Percentiles rank a stretch among this genome's conserved stretches.
phyloP scores from a whole-genome alignment of 2,797 vertebrate species.

The Rallus crepitans region DNA sequence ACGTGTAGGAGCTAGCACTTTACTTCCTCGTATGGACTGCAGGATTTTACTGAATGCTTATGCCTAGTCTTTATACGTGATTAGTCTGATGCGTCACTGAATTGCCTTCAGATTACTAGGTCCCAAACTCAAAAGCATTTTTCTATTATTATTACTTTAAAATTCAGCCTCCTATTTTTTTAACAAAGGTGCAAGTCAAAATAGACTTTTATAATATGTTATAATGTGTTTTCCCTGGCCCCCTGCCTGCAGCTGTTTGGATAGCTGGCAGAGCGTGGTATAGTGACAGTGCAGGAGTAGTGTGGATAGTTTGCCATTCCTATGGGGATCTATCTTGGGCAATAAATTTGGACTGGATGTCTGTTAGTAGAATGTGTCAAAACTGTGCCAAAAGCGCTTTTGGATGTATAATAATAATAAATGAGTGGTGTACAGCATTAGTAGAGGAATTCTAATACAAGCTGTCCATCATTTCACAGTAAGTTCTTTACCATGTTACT shows the following conservation, averaged over 20 bases:
- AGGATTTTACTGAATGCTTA: neutral
- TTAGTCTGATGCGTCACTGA: constrained; percentile 44
- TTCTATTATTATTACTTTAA: constrained; percentile 62
- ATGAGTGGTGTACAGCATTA: constrained; percentile 46
- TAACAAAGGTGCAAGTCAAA: constrained; percentile 59
- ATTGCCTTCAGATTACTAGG: constrained; percentile 40
- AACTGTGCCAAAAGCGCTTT: constrained; percentile 69
- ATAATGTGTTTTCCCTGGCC: constrained; percentile 69
- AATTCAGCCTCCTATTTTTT: constrained; percentile 40
- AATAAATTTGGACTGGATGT: constrained; percentile 65
- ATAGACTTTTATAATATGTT: constrained; percentile 51
- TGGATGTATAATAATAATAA: constrained; percentile 67
- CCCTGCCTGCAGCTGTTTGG: constrained; percentile 58
- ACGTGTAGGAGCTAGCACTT: constrained; percentile 20
- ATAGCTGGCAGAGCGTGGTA: constrained; percentile 39
- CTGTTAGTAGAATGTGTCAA: constrained; percentile 56
- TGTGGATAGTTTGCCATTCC: constrained; percentile 40
- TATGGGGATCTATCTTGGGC: constrained; percentile 44
- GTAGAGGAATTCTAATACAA: constrained; percentile 60
- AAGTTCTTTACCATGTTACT: constrained; percentile 57
- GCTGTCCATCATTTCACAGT: constrained; percentile 56
- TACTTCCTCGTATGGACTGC: neutral
- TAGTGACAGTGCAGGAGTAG: constrained; percentile 42
- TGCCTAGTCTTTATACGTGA: neutral
- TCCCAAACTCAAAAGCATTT: constrained; percentile 42